Conservation (phyloP, 2,113 vertebrate species). For the Oncorhynchus gorbuscha region DNA sequence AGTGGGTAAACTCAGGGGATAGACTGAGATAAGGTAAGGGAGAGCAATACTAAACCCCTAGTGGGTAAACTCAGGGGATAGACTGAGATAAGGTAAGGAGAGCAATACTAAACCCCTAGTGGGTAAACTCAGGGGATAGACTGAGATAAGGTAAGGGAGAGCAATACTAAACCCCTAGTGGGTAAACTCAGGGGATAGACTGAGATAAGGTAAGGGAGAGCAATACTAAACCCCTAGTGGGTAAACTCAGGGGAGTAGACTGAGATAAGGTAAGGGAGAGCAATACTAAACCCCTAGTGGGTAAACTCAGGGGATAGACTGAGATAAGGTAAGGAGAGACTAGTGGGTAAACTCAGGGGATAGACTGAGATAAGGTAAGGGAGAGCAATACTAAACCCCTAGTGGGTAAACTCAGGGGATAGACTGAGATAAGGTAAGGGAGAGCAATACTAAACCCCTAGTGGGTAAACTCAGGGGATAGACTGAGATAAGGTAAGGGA, state of each 20-base stretch:
- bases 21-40: neutral
- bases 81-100: neutral
- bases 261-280: neutral
- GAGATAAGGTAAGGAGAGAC: neutral
- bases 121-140: conserved; percentile 25
- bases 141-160: neutral
- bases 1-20: conserved; percentile 25
- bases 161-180: neutral
- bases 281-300: neutral
- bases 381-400: neutral
- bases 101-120: neutral
- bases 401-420: conserved; percentile 25
- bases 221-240: neutral
- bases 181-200: conserved; percentile 25
- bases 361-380: neutral
- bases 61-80: conserved; percentile 26
- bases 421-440: neutral
- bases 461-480: conserved; percentile 26
- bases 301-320: conserved; percentile 26
- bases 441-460: neutral
- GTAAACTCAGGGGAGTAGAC: conserved; percentile 26
- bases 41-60: neutral
- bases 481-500: neutral
- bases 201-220: neutral
- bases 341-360: conserved; percentile 25